phyloP scores from a whole-genome alignment of 2,888 invertebrate species.

The Synanthedon vespiformis region DNA sequence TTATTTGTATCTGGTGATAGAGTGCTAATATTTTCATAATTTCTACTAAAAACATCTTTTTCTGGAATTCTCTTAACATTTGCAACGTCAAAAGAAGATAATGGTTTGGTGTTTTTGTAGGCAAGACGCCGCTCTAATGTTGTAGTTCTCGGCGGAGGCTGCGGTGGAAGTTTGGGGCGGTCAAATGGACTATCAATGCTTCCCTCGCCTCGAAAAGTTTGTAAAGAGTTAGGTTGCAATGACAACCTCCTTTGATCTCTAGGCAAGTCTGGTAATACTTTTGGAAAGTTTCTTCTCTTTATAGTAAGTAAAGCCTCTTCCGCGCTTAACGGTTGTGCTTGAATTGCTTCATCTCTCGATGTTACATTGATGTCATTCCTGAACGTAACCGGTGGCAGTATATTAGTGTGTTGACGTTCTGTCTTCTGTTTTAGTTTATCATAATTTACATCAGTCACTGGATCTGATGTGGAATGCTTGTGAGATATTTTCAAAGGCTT shows the following conservation, averaged over 20 bases:
- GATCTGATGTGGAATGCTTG: conserved; percentile 77
- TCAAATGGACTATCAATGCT: conserved; percentile 38
- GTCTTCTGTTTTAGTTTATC: conserved; percentile 44
- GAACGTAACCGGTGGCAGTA: conserved; percentile 57
- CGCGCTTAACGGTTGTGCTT: conserved; percentile 61
- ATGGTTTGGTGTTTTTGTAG: conserved; percentile 47
- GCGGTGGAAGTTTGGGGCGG: conserved; percentile 69
- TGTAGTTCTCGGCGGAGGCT: conserved; percentile 81
- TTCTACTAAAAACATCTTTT: conserved; percentile 16
- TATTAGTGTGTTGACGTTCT: conserved; percentile 29
- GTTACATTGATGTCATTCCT: conserved; percentile 81
- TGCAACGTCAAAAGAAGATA: conserved; percentile 46
- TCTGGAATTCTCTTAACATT: conserved; percentile 30
- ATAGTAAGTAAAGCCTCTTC: conserved; percentile 81
- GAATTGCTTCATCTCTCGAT: conserved; percentile 69
- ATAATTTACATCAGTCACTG: conserved; percentile 72
- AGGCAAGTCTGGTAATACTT: conserved; percentile 85
- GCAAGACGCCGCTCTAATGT: conserved; percentile 73
- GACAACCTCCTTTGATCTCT: conserved; percentile 73
- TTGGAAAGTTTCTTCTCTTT: conserved; percentile 83
- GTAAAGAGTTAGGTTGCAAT: conserved; percentile 68
- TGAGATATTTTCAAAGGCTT: conserved; percentile 69
- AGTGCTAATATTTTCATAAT: conserved; percentile 52
- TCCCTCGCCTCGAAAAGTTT: conserved; percentile 45
- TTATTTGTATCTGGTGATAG: conserved; percentile 23